phyloP scores from a whole-genome alignment of 2,888 invertebrate genomes.

The Hypsopygia costalis region DNA sequence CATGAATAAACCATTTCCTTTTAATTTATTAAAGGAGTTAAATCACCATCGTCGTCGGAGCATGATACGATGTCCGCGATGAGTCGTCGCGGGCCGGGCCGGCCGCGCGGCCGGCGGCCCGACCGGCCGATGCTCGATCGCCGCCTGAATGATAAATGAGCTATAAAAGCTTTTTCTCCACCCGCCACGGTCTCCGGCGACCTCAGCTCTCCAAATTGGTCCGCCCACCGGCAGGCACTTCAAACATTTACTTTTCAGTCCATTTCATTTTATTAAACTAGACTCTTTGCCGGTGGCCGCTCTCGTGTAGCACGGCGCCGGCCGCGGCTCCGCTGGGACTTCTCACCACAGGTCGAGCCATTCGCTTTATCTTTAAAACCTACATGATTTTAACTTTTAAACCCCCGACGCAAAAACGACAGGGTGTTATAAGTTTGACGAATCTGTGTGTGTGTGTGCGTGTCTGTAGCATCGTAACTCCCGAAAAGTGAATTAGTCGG shows the following conservation, averaged over 20 bases:
- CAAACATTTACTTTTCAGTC: slow-evolving; percentile 13
- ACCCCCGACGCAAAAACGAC: too few relatives aligned
- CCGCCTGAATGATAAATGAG: slow-evolving; percentile 41
- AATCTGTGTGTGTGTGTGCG: too few relatives aligned
- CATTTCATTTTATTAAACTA: slow-evolving; percentile 13
- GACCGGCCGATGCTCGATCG: slow-evolving; percentile 10
- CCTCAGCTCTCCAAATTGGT: slow-evolving; percentile 19
- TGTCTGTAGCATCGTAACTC: too few relatives aligned
- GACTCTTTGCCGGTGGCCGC: background rate
- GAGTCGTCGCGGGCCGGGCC: slow-evolving; percentile 2
- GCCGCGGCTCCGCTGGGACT: background rate
- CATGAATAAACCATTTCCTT: too few relatives aligned
- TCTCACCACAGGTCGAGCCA: background rate
- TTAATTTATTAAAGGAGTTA: background rate
- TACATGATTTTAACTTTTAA: too few relatives aligned
- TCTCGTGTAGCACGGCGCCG: background rate
- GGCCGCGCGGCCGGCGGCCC: slow-evolving; percentile 1
- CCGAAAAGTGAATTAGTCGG: too few relatives aligned
- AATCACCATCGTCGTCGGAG: too few relatives aligned
- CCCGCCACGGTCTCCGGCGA: slow-evolving; percentile 13
- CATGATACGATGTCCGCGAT: too few relatives aligned
- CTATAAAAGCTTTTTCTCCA: slow-evolving; percentile 33
- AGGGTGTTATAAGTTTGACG: too few relatives aligned
- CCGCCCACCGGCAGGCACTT: slow-evolving; percentile 12
- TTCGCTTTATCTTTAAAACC: too few relatives aligned